Base-by-base conservation (phyloP, 2,113 vertebrate genomes). In the Grallaria varia region DNA sequence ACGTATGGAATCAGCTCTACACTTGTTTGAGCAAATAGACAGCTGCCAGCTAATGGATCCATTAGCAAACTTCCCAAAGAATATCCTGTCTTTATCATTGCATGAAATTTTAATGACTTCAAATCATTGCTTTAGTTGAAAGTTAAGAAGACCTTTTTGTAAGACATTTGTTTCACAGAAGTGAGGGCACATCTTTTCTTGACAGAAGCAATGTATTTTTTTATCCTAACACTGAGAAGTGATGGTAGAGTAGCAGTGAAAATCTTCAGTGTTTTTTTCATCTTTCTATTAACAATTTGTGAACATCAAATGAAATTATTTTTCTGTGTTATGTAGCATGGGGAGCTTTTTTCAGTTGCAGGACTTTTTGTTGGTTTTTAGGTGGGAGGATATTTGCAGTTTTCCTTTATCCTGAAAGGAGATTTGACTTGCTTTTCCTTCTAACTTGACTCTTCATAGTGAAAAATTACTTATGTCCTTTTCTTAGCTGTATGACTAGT, bases 91-190 rank as follows among this genome's bases (percentile, higher is more conserved):
- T 80, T 94, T 39, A 35, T 76, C 49, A 16, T 12, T 31, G 33
- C 85, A 84, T 93, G 64, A 92, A 94, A 93, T 84, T 88, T 95
- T 94, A 95, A 94, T 96, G 52, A 79, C 71, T 96, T 84, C 23
- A 67, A 71, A 47, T 84, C n/a, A n/a, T 82, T 8, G 25, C 49
- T 92, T 63, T 23, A 27, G 58, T 37, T 82, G 62, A 62, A 89
- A 95, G 10, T 52, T 77, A 55, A 84, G 64, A 78, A n/a, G 66
- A 42, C 47, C 20, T 68, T 76, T 81, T 44, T 84, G 15, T n/a
- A 72, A 72, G 49, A 40, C 20, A 24, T 66, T 71, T 75, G 40
- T 77, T 90, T 89, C 33, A 50, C 33, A 84, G 55, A 77, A 84
- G 31, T 11, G 59, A 77, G 49, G 17, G 21, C 4, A 4, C 35